Percentiles rank a stretch among this genome's conserved stretches.
phyloP scores from a whole-genome alignment of 2,113 vertebrate genomes.

The Antechinus flavipes region DNA sequence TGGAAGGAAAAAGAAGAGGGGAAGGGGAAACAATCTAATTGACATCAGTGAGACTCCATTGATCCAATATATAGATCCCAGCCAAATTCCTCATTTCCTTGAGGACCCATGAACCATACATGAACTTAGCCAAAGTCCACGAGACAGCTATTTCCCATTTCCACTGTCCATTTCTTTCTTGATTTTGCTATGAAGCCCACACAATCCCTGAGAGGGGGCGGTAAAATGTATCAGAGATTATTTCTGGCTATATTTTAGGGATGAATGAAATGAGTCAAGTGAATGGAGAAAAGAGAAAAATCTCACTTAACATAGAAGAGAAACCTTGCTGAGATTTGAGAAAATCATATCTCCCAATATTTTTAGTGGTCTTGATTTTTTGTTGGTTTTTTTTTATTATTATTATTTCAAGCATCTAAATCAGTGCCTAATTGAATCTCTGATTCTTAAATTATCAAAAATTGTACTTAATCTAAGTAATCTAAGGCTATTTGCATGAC shows the following conservation, averaged over 20 bases:
- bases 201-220: conserved; percentile 30
- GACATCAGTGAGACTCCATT: background rate
- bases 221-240: conserved; percentile 39
- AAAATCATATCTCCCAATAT: conserved; percentile 38
- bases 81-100: conserved; percentile 14
- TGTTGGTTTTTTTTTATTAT: background rate
- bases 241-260: conserved; percentile 60
- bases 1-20: background rate
- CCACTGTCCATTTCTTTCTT: background rate
- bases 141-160: background rate
- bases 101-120: background rate
- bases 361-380: background rate
- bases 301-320: conserved; percentile 24
- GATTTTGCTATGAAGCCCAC: conserved; percentile 31
- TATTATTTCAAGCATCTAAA: background rate
- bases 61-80: background rate
- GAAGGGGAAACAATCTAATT: background rate
- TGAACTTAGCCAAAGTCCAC: background rate
- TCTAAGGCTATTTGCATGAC: background rate
- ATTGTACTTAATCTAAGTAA: background rate
- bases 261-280: conserved; percentile 55
- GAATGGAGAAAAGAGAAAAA: conserved; percentile 32
- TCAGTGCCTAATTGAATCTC: background rate
- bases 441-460: background rate
- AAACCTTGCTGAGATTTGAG: conserved; percentile 47